Evolutionary conservation across 2,888 invertebrate genomes (phyloP).

Genomic region (Oscheius sp.): DNA sequence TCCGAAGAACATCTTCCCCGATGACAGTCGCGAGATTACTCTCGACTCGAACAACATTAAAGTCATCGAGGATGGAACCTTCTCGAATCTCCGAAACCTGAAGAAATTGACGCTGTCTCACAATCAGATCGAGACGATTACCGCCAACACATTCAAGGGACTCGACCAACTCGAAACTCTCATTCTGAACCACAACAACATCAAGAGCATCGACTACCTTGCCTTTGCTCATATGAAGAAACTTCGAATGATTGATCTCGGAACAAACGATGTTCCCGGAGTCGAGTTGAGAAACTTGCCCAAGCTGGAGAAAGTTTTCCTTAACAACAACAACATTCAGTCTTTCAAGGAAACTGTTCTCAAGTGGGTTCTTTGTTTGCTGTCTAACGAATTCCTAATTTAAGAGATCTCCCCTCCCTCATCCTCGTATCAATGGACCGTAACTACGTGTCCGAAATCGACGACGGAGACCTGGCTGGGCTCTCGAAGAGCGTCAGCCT

Average conservation of each 20-base stretch:
- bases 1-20: conserved; percentile 61
- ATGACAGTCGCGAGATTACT: conserved; percentile 66
- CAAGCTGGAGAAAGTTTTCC: conserved; percentile 61
- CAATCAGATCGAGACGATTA: conserved; percentile 72
- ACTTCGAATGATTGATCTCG: conserved; percentile 73
- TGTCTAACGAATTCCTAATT: conserved; percentile 13
- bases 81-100: conserved; percentile 54
- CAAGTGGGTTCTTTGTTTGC: conserved; percentile 13
- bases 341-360: conserved; percentile 50
- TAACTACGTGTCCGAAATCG: conserved; percentile 56
- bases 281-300: conserved; percentile 51
- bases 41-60: conserved; percentile 55
- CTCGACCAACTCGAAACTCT: conserved; percentile 73
- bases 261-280: conserved; percentile 70
- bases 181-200: conserved; percentile 58
- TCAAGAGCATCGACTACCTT: conserved; percentile 57
- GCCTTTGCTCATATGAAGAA: conserved; percentile 63
- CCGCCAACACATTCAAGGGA: conserved; percentile 51
- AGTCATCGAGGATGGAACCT: conserved; percentile 60
- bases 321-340: conserved; percentile 69
- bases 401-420: conserved; percentile 59
- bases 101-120: conserved; percentile 73
- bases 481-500: conserved; percentile 44
- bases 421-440: conserved; percentile 60
- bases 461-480: conserved; percentile 61